Percentiles rank a stretch among this genome's conserved stretches.
phyloP scores from a whole-genome alignment of 2,113 vertebrate genomes.

The Cercopithecus mona region DNA sequence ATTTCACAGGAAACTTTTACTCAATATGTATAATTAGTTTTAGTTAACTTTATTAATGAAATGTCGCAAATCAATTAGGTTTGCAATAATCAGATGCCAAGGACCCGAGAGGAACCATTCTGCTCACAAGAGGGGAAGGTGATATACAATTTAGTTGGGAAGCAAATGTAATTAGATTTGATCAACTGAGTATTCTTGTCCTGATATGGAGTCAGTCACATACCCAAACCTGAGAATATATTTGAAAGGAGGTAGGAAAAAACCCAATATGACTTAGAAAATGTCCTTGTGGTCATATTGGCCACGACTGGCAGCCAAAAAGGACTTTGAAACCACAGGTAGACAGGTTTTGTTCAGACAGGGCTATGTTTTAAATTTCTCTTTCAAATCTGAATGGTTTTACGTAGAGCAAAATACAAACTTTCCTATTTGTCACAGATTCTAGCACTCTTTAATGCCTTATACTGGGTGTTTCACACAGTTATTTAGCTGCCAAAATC shows the following conservation, averaged over 20 bases:
- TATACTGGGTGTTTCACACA: neutral
- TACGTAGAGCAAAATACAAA: neutral
- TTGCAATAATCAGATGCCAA: slow-evolving; percentile 64
- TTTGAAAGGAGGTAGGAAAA: neutral
- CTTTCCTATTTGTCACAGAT: neutral
- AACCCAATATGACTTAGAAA: neutral
- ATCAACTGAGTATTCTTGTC: slow-evolving; percentile 43
- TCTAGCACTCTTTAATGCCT: neutral
- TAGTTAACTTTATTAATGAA: slow-evolving; percentile 78
- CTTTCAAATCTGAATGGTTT: neutral
- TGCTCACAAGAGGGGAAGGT: slow-evolving; percentile 58
- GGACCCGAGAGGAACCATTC: slow-evolving; percentile 52
- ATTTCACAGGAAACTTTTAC: slow-evolving; percentile 72
- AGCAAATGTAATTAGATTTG: slow-evolving; percentile 77
- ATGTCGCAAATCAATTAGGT: slow-evolving; percentile 73
- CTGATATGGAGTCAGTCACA: neutral
- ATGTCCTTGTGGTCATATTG: neutral
- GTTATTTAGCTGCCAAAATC: neutral
- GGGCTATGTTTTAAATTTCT: neutral
- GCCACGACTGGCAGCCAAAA: neutral
- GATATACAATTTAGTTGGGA: slow-evolving; percentile 58
- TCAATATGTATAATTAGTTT: slow-evolving; percentile 75
- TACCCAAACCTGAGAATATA: neutral
- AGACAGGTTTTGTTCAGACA: neutral
- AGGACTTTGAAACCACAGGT: neutral